Conservation (phyloP, 1,140 invertebrate species). For the Papilio helenus region DNA sequence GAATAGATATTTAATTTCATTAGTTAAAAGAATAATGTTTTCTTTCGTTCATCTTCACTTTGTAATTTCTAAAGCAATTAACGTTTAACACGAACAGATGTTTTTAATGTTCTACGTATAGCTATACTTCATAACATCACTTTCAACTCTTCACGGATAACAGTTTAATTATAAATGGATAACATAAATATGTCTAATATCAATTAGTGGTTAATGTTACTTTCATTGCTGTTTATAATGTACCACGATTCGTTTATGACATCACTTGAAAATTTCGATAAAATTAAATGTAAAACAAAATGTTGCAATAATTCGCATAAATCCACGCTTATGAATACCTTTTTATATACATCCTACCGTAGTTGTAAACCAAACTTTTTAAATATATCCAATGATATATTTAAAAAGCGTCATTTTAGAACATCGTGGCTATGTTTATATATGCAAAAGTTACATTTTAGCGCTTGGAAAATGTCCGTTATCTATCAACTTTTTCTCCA, state of each 20-base stretch:
- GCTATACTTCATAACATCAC: not conserved
- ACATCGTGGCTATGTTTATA: not conserved
- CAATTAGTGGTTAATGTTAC: not conserved
- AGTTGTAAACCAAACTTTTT: not conserved
- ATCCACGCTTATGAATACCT: not conserved
- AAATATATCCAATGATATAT: not conserved
- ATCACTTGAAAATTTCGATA: not conserved
- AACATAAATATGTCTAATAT: not conserved
- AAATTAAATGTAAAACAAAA: not conserved
- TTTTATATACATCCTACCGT: not conserved
- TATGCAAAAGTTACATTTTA: not conserved
- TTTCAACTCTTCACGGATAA: constrained; percentile 12
- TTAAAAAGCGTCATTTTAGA: not conserved
- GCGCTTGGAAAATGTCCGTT: not conserved
- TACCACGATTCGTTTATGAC: not conserved
- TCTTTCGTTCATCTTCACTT: not conserved
- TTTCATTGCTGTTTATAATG: not conserved
- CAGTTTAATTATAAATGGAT: constrained; percentile 7
- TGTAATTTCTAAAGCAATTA: not conserved
- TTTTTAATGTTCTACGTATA: not conserved
- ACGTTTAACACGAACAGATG: not conserved
- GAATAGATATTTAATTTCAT: not conserved
- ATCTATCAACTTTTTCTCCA: constrained; percentile 9
- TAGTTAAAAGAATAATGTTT: not conserved
- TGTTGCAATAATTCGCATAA: not conserved